A percentile compares a stretch with the other conserved stretches of the same genome.
These are phyloP conservation scores for Tuberolachnus salignus DNA, from an alignment of 2,888 invertebrate species.

Conservation along the genomic window DNA sequence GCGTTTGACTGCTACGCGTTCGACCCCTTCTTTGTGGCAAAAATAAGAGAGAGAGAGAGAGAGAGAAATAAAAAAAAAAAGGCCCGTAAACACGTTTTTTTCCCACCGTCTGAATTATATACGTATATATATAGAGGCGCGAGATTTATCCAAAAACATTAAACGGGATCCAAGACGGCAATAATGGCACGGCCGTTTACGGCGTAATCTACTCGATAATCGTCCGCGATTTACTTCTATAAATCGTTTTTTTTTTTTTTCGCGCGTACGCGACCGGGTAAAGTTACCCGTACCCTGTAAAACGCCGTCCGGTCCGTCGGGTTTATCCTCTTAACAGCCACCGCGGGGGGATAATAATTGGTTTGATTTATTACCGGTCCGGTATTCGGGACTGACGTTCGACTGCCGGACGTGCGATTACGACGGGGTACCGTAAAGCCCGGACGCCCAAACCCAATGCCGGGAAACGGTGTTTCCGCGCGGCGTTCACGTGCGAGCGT, in stretches of 20 bases:
- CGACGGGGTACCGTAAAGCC: too few species aligned
- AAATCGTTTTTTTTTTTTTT: slow-evolving; percentile 32
- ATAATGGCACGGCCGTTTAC: slow-evolving; percentile 43
- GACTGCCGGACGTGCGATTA: slow-evolving; percentile 8
- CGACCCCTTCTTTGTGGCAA: not conserved
- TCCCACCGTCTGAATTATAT: not conserved
- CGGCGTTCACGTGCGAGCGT: too few species aligned
- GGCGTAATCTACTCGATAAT: slow-evolving; percentile 55
- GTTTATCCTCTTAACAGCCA: slow-evolving; percentile 20
- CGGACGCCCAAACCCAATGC: too few species aligned
- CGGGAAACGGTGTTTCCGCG: too few species aligned
- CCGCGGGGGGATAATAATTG: slow-evolving; percentile 35
- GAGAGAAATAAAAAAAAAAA: not conserved
- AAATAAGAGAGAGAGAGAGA: not conserved
- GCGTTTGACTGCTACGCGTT: not conserved
- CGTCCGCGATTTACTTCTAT: slow-evolving; percentile 41
- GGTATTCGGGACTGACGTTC: slow-evolving; percentile 5
- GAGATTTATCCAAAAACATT: slow-evolving; percentile 53
- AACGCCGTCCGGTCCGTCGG: slow-evolving; percentile 22
- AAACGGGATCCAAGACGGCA: slow-evolving; percentile 40
- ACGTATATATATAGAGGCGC: slow-evolving; percentile 9
- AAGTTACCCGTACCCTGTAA: not conserved
- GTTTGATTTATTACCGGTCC: not conserved
- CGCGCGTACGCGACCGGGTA: not conserved
- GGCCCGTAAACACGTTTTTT: slow-evolving; percentile 38